A percentile compares a stretch with the other conserved stretches of the same genome.
phyloP scores from a whole-genome alignment of 2,113 vertebrate genomes.

The Euleptes europaea region DNA sequence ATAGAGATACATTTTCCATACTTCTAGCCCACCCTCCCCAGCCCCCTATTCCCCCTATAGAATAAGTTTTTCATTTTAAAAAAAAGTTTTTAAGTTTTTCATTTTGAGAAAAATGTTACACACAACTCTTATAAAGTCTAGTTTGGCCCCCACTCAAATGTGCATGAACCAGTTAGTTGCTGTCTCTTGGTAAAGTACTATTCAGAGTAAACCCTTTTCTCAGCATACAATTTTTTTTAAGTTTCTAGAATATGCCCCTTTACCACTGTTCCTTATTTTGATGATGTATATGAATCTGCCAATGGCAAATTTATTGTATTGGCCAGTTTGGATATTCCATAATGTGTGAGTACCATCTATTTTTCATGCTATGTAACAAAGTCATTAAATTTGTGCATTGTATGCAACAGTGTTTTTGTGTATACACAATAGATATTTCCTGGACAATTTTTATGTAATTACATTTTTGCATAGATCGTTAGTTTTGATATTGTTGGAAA shows the following conservation, averaged over 20 bases:
- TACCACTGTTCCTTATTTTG: not conserved
- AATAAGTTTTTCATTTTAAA: not conserved
- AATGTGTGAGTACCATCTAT: slow-evolving; percentile 29
- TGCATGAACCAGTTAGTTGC: not conserved
- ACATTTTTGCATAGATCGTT: slow-evolving; percentile 16
- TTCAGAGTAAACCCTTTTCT: not conserved
- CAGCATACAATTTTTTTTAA: not conserved
- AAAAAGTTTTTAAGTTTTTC: not conserved
- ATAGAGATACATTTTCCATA: too few relatives aligned
- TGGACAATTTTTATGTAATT: slow-evolving; percentile 35
- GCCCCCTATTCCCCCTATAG: too few relatives aligned
- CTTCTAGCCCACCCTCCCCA: too few relatives aligned
- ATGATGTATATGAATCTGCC: not conserved
- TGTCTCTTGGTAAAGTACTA: not conserved
- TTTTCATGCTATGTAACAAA: slow-evolving; percentile 21
- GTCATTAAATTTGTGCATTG: slow-evolving; percentile 38
- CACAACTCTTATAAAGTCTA: not conserved
- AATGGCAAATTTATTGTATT: not conserved
- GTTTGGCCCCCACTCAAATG: too few relatives aligned
- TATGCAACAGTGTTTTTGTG: not conserved
- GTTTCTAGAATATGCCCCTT: too few relatives aligned
- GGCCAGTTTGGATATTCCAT: not conserved
- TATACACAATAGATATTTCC: slow-evolving; percentile 14
- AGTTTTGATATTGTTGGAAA: slow-evolving; percentile 35
- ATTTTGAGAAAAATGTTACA: not conserved